Percentiles rank a stretch among this genome's conserved stretches.
These are phyloP conservation scores for Diorhabda elongata DNA, from an alignment of 1,140 invertebrate species.

Conservation along the genomic window DNA sequence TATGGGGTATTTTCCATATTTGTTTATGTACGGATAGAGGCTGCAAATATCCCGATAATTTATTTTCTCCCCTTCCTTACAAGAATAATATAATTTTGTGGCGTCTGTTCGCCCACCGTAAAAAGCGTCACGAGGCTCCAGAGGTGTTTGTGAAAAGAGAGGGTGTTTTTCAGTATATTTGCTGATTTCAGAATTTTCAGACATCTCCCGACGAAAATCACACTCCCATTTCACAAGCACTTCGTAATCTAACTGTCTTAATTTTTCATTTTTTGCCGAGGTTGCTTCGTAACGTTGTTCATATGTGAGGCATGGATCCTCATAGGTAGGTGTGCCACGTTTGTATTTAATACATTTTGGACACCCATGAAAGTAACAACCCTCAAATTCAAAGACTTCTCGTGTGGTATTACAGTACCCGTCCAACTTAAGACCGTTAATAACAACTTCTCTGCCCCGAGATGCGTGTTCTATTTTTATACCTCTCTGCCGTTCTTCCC, in stretches of 20 bases:
- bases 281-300: background rate
- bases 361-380: constrained; percentile 12
- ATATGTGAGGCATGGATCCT: constrained; percentile 5
- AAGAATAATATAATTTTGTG: constrained; percentile 17
- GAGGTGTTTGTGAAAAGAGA: background rate
- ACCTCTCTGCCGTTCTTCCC: constrained; percentile 8
- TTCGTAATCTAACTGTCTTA: constrained; percentile 1
- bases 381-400: constrained; percentile 11
- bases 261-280: background rate
- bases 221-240: constrained; percentile 18
- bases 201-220: constrained; percentile 2
- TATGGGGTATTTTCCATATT: constrained; percentile 41
- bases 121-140: constrained; percentile 13
- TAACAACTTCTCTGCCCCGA: constrained; percentile 4
- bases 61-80: constrained; percentile 35
- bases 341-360: constrained; percentile 5
- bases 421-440: constrained; percentile 17
- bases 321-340: background rate
- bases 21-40: constrained; percentile 41
- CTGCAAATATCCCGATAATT: constrained; percentile 41
- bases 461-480: constrained; percentile 19
- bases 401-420: constrained; percentile 11
- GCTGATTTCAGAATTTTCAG: constrained; percentile 2
- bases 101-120: constrained; percentile 24
- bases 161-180: constrained; percentile 4